A percentile compares a stretch with the other conserved stretches of the same genome.
Evolutionary conservation across 2,888 invertebrate genomes (phyloP).

Genomic region (Cryptus viduatorius): DNA sequence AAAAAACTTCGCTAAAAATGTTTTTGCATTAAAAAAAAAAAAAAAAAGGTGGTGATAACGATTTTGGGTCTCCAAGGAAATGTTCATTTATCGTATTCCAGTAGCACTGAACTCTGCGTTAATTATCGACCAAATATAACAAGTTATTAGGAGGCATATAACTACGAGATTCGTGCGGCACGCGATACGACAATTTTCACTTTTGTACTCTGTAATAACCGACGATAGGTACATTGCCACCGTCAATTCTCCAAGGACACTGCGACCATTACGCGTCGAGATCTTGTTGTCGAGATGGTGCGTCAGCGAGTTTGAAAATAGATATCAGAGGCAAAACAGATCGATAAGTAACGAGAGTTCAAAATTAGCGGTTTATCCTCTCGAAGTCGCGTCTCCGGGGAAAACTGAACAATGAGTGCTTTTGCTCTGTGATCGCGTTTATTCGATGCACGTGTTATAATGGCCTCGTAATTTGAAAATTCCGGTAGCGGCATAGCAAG

Average conservation of each 20-base stretch:
- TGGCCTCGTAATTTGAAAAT: conserved; percentile 73
- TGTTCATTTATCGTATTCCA: conserved; percentile 3
- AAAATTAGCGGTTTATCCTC: background rate
- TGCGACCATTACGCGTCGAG: conserved; percentile 39
- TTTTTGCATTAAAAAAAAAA: conserved; percentile 7
- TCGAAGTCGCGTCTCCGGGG: no score
- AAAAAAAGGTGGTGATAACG: background rate
- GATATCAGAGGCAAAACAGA: conserved; percentile 42
- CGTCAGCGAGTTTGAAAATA: conserved; percentile 60
- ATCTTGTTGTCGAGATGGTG: conserved; percentile 30
- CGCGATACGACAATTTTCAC: conserved; percentile 63
- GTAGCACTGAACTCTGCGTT: conserved; percentile 37
- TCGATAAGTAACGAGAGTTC: conserved; percentile 28
- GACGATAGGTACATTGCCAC: conserved; percentile 54
- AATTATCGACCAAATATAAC: conserved; percentile 60
- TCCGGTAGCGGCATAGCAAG: conserved; percentile 15
- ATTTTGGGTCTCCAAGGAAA: conserved; percentile 15
- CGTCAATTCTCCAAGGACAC: conserved; percentile 56
- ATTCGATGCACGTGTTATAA: conserved; percentile 67
- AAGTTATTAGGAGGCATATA: conserved; percentile 2
- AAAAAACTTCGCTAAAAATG: background rate
- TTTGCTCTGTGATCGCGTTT: conserved; percentile 62
- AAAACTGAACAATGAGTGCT: no score
- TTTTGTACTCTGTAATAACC: conserved; percentile 37
- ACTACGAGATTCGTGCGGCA: conserved; percentile 52